Conservation (phyloP, 1,140 invertebrate genomes). For the Psilanteris sp. region DNA sequence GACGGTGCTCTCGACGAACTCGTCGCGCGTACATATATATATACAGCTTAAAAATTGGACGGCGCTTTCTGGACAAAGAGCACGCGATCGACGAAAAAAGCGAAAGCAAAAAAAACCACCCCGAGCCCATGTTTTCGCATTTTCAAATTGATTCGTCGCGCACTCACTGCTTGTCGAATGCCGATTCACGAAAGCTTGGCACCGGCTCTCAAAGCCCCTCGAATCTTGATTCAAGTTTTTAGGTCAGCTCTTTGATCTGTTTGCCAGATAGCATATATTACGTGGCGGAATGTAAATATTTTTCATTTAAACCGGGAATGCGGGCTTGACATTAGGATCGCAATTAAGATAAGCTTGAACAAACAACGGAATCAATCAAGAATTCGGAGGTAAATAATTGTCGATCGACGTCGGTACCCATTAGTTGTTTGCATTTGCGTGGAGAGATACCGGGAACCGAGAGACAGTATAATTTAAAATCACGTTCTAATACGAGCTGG, state of each 20-base stretch:
- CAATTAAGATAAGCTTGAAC: conserved; percentile 13
- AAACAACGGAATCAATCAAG: conserved; percentile 38
- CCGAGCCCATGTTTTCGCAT: conserved; percentile 27
- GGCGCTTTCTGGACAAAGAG: conserved; percentile 16
- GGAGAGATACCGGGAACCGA: conserved; percentile 40
- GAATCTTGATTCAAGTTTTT: conserved; percentile 59
- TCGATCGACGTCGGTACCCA: too few species aligned
- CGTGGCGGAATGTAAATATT: conserved; percentile 51
- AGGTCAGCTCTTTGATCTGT: conserved; percentile 56
- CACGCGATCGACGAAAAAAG: background rate
- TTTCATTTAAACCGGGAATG: conserved; percentile 25
- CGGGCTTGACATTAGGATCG: conserved; percentile 4
- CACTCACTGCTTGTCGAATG: conserved; percentile 18
- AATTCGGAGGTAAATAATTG: too few species aligned
- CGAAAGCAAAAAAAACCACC: background rate
- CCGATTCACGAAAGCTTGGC: conserved; percentile 46
- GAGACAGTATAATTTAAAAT: conserved; percentile 61
- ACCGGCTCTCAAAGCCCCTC: conserved; percentile 46
- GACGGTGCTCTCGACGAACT: too few species aligned
- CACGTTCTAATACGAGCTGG: conserved; percentile 56
- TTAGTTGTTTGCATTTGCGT: conserved; percentile 25
- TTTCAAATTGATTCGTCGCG: conserved; percentile 50
- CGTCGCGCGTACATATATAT: too few species aligned
- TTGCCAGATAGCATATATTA: conserved; percentile 56
- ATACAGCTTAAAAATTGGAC: conserved; percentile 18